phyloP scores from a whole-genome alignment of 1,140 invertebrate species.

The Drosophila repleta region DNA sequence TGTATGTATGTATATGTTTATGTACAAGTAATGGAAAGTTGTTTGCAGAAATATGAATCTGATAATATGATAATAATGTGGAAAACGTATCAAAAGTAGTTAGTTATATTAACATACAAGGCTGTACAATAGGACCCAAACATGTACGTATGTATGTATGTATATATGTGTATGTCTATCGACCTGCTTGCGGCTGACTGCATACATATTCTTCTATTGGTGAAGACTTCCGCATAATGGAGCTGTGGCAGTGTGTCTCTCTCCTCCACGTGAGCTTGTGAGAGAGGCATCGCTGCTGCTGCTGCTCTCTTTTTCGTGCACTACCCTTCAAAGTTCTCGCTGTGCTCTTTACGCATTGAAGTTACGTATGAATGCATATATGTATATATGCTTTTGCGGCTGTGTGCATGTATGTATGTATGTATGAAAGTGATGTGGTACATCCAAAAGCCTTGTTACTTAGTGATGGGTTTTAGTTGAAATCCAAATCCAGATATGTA shows the following conservation, averaged over 20 bases:
- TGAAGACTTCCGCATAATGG: conserved; percentile 16
- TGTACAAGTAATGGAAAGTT: too few species aligned
- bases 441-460: not conserved
- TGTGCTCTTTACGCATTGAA: conserved; percentile 4
- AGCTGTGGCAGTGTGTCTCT: conserved; percentile 21
- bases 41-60: too few species aligned
- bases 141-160: conserved; percentile 2
- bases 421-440: not conserved
- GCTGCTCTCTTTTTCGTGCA: conserved; percentile 3
- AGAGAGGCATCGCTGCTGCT: conserved; percentile 4
- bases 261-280: not conserved
- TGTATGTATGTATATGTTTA: too few species aligned
- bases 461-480: not conserved
- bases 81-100: not conserved
- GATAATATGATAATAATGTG: too few species aligned
- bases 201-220: conserved; percentile 21
- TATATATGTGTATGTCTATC: conserved; percentile 11
- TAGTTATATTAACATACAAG: not conserved
- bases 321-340: conserved; percentile 10
- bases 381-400: not conserved
- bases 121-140: not conserved
- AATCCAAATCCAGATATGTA: not conserved
- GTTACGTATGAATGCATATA: conserved; percentile 14
- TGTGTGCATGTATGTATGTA: too few species aligned
- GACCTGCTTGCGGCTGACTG: conserved; percentile 17